phyloP scores from a whole-genome alignment of 2,113 vertebrate genomes.

The Serilophus lunatus region DNA sequence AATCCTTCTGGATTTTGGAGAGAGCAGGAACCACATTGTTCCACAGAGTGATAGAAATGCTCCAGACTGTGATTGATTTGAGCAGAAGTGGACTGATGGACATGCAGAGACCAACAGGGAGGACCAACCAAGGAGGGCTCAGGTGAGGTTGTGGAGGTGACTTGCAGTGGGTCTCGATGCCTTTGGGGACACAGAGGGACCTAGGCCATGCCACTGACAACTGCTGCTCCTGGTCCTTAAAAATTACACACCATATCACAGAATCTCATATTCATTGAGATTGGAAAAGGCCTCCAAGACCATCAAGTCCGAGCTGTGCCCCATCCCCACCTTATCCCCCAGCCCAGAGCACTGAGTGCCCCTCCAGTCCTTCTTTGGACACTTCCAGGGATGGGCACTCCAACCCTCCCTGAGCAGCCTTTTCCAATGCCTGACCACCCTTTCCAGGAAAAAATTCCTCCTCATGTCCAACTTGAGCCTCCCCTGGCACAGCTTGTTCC shows the following conservation, averaged over 20 bases:
- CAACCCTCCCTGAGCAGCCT: background rate
- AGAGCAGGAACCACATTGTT: background rate
- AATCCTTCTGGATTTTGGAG: background rate
- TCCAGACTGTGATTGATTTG: background rate
- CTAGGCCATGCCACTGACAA: background rate
- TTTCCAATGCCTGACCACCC: fast-evolving
- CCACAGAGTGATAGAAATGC: background rate
- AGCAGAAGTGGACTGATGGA: background rate
- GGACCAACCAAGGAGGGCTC: background rate
- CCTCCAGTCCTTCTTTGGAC: fast-evolving
- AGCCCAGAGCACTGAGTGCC: background rate
- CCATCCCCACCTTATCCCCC: background rate
- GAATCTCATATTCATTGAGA: background rate
- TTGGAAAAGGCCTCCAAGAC: background rate
- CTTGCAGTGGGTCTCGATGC: background rate
- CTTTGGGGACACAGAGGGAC: background rate
- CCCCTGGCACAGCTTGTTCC: background rate
- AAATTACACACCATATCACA: background rate
- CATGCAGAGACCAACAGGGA: background rate
- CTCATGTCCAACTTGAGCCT: background rate
- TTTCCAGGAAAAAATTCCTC: background rate
- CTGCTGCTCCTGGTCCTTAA: fast-evolving
- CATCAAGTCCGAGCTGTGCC: fast-evolving
- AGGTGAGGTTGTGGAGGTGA: background rate
- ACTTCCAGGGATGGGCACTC: background rate